These are phyloP conservation scores for Fukomys damarensis DNA, from an alignment of 2,113 vertebrate genomes.

Conservation along the genomic window DNA sequence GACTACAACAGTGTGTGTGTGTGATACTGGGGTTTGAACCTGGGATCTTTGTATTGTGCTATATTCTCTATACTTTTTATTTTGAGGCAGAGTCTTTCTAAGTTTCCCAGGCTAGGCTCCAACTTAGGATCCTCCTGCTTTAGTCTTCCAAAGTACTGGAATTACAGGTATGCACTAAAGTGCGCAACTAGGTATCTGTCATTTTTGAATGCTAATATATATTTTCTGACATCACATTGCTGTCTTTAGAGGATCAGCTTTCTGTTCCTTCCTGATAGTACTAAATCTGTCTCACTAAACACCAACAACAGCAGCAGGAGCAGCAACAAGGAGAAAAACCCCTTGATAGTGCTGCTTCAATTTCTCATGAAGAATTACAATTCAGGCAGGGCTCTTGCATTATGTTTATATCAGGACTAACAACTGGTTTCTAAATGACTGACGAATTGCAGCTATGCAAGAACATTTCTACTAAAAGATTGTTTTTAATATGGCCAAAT, in stretches of 20 bases:
- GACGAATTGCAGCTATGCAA: not conserved
- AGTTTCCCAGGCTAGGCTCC: not conserved
- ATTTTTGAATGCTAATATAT: constrained; percentile 38
- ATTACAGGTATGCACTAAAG: not conserved
- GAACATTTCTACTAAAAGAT: constrained; percentile 29
- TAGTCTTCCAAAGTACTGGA: not conserved
- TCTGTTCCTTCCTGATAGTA: not conserved
- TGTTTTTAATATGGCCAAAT: constrained; percentile 36
- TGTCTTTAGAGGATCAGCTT: constrained; percentile 5
- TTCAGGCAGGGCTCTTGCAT: not conserved
- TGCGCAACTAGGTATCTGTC: not conserved
- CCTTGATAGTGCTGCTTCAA: not conserved
- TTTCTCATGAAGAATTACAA: not conserved
- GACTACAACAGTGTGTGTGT: not conserved
- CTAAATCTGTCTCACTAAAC: not conserved
- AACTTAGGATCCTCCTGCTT: not conserved
- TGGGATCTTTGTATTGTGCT: not conserved
- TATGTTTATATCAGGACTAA: constrained; percentile 54
- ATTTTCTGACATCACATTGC: constrained; percentile 6
- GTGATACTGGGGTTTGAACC: not conserved
- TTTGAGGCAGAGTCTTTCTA: not conserved
- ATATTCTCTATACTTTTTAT: not conserved
- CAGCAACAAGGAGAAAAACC: not conserved
- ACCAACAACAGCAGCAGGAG: not conserved
- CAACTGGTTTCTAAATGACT: constrained; percentile 42